Evolutionary conservation across 2,888 invertebrate genomes (phyloP), one percentile per base, ranked within the genome.

Genomic region (Amiota communis): DNA sequence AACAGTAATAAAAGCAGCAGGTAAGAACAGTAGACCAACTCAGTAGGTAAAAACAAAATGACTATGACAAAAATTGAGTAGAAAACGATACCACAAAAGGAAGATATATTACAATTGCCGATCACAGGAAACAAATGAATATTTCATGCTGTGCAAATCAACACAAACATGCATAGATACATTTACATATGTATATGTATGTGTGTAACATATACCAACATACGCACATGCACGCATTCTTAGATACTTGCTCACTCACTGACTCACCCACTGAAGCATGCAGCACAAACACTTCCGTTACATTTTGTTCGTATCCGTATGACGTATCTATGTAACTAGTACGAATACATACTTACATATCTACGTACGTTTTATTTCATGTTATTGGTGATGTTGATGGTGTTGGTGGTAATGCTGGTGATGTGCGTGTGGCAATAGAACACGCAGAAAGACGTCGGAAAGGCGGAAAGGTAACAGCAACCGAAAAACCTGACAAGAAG

Each of bases 81-180:
- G 85, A 83, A 83, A 82, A 78, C 84, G 83, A 84, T 83, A 82
- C 83, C 85, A 77, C 83, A 82, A 76, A 68, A 77, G 80, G 82
- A 85, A 83, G 83, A 83, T 83, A 83, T 82, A 85, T 85, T 83
- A 82, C 83, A 85, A 83, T 83, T 85, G 83, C 85, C 83, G 83
- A 83, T 83, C 85, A 83, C 85, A 82, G 83, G 80, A 85, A 85
- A 83, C 84, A 85, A 85, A 83, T 83, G 83, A 83, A 83, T 83
- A 83, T 85, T 83, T 83, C 85, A 83, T 83, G 83, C 83, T 85
- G 85, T 85, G 83, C 81, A 83, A 83, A 84, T 83, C 85, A 82
- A 82, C 85, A 81, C 68, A 71, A 69, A 65, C 13, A 61, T 15
- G 8, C 20, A 59, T 23, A n/a, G 8, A 10, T 59, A n/a, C 15